A percentile compares a stretch with the other conserved stretches of the same genome.
These are phyloP conservation scores for Saimiri boliviensis DNA, from an alignment of 2,113 vertebrate species.

Conservation along the genomic window DNA sequence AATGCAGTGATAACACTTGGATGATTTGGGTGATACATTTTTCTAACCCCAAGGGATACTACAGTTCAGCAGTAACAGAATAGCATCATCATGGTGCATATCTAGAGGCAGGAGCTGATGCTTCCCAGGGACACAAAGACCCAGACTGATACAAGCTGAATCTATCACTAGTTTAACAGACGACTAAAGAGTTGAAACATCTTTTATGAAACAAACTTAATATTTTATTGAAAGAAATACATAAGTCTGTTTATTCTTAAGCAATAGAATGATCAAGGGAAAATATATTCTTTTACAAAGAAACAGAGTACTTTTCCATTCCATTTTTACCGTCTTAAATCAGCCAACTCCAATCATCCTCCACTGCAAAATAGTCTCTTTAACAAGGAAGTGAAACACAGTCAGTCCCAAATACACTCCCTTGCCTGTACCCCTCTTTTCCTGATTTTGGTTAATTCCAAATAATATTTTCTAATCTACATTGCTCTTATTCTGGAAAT, in stretches of 20 bases:
- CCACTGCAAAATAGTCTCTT: background rate
- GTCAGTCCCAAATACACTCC: background rate
- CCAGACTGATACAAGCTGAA: background rate
- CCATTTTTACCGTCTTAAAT: background rate
- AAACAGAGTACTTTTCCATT: background rate
- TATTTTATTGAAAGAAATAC: background rate
- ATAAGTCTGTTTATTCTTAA: background rate
- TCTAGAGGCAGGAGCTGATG: background rate
- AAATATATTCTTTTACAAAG: background rate
- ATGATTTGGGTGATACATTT: background rate
- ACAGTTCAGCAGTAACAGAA: background rate
- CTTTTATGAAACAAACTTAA: background rate
- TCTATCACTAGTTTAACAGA: background rate
- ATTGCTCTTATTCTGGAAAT: background rate
- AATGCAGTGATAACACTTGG: background rate
- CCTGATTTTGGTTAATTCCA: background rate
- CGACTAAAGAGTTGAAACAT: background rate
- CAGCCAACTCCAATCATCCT: background rate
- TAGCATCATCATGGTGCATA: background rate
- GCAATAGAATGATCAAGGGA: background rate
- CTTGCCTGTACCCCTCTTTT: background rate
- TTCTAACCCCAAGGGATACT: background rate
- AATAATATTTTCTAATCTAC: background rate
- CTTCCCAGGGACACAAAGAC: background rate
- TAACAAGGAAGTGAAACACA: background rate